Conservation (phyloP, 2,797 vertebrate genomes). For the Coregonus ussuriensis region DNA sequence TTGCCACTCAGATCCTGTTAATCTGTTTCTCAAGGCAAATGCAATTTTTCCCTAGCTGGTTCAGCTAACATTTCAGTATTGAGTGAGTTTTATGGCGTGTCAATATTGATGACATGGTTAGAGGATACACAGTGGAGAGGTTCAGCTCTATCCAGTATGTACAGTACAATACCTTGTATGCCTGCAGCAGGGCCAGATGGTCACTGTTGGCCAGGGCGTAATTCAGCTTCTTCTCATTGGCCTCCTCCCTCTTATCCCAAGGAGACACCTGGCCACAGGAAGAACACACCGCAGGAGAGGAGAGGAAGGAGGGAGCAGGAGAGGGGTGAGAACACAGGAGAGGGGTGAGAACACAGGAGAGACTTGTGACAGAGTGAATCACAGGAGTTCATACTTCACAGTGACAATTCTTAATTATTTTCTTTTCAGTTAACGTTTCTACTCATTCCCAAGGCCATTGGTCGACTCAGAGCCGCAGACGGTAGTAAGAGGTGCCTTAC, state of each 20-base stretch:
- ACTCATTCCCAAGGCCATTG: background rate
- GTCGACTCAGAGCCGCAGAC: background rate
- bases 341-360: background rate
- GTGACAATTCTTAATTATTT: background rate
- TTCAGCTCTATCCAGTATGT: background rate
- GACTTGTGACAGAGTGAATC: background rate
- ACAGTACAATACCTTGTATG: constrained; percentile 84
- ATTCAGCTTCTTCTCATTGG: constrained; percentile 89
- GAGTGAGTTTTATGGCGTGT: too few relatives aligned
- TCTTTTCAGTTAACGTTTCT: background rate
- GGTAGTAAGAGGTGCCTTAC: constrained; percentile 57
- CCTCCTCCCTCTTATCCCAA: constrained; percentile 96
- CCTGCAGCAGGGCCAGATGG: constrained; percentile 90
- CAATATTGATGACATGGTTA: background rate
- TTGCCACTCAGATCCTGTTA: too few relatives aligned
- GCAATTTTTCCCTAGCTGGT: background rate
- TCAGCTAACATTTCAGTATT: background rate
- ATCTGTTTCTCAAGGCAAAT: too few relatives aligned
- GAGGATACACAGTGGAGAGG: background rate
- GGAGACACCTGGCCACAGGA: constrained; percentile 87
- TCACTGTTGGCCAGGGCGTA: constrained; percentile 93
- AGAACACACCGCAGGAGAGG: background rate
- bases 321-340: background rate
- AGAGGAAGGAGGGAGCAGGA: background rate
- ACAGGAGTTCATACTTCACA: background rate